phyloP scores from a whole-genome alignment of 2,888 invertebrate species.

The Drosophila colorata region DNA sequence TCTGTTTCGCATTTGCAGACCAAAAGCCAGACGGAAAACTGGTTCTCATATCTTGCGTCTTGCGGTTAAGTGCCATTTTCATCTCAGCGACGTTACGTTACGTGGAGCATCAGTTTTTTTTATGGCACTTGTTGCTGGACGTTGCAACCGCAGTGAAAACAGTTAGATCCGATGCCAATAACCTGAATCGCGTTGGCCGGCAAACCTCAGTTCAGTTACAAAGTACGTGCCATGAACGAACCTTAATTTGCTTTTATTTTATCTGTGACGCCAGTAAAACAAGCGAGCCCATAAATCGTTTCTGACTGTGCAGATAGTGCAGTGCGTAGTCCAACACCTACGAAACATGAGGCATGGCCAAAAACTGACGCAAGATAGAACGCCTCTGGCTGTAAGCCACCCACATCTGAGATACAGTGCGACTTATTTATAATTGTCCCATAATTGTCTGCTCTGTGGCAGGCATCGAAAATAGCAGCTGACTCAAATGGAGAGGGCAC shows the following conservation, averaged over 20 bases:
- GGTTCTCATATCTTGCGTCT: conserved; percentile 51
- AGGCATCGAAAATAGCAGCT: conserved; percentile 58
- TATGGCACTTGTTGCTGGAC: conserved; percentile 49
- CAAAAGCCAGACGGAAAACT: conserved; percentile 50
- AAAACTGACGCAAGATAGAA: conserved; percentile 46
- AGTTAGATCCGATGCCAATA: conserved; percentile 74
- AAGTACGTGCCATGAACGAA: conserved; percentile 18
- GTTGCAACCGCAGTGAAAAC: conserved; percentile 55
- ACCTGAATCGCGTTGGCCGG: conserved; percentile 43
- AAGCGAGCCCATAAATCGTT: conserved; percentile 9
- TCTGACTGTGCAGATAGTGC: conserved; percentile 15
- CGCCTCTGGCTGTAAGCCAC: conserved; percentile 20
- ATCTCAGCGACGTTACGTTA: conserved; percentile 34
- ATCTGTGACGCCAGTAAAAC: background rate
- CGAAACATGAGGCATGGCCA: conserved; percentile 41
- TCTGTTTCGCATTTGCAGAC: conserved; percentile 31
- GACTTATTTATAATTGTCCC: conserved; percentile 64
- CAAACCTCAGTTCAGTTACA: conserved; percentile 4
- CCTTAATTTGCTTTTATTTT: background rate
- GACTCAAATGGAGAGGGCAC: conserved; percentile 58
- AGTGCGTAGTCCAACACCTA: conserved; percentile 16
- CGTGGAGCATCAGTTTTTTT: conserved; percentile 30
- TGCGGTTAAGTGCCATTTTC: conserved; percentile 51
- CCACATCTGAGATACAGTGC: conserved; percentile 22
- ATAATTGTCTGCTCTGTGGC: conserved; percentile 42